These are phyloP conservation scores for Eulithis testata DNA, from an alignment of 2,888 invertebrate genomes.

Conservation along the genomic window DNA sequence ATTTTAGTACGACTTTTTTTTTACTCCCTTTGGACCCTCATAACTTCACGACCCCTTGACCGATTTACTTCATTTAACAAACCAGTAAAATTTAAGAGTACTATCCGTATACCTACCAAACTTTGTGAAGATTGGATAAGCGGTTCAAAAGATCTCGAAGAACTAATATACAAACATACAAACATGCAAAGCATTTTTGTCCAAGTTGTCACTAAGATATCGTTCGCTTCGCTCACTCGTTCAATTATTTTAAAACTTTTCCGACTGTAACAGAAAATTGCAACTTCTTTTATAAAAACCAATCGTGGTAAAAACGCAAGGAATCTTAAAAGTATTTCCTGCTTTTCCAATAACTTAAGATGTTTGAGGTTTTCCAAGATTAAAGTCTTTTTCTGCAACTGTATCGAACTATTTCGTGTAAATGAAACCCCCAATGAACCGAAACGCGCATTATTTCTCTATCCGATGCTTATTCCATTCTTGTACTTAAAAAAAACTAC, in stretches of 20 bases:
- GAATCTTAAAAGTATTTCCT: background rate
- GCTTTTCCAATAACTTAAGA: slow-evolving; percentile 20
- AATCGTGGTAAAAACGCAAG: background rate
- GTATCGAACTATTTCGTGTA: slow-evolving; percentile 11
- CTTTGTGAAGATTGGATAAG: too few species aligned
- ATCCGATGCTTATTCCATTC: slow-evolving; percentile 21
- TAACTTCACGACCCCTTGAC: too few species aligned
- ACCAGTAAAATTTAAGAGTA: too few species aligned
- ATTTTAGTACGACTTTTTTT: too few species aligned
- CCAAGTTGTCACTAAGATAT: too few species aligned
- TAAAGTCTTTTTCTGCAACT: slow-evolving; percentile 19
- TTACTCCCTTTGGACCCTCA: too few species aligned
- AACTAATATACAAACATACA: too few species aligned
- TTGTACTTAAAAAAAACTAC: slow-evolving; percentile 10
- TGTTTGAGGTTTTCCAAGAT: slow-evolving; percentile 13
- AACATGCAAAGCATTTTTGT: too few species aligned
- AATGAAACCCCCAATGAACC: slow-evolving; percentile 30
- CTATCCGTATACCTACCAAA: too few species aligned
- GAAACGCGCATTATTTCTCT: slow-evolving; percentile 18
- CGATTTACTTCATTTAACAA: too few species aligned
- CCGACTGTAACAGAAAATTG: background rate
- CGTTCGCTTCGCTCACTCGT: too few species aligned
- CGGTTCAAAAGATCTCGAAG: too few species aligned
- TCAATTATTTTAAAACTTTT: background rate
- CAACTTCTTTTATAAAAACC: slow-evolving; percentile 1